Percentiles rank a stretch among this genome's conserved stretches.
Conservation (phyloP, 2,888 invertebrate genomes). For the Sisyra nigra region DNA sequence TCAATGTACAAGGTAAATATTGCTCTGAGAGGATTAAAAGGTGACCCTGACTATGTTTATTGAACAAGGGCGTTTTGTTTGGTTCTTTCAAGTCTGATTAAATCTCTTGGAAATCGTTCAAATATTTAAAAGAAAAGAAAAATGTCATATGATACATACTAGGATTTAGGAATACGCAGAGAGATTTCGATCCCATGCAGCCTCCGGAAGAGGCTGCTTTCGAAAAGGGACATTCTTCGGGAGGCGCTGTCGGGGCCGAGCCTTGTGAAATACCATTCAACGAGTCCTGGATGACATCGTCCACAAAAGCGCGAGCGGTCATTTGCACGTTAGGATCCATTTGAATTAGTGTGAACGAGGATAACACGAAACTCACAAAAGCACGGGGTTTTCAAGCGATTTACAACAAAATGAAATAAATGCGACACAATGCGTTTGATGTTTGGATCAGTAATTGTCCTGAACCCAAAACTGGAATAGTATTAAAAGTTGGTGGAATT, state of each 20-base stretch:
- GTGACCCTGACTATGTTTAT: no score
- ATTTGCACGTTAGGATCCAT: conserved; percentile 17
- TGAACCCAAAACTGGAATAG: conserved; percentile 8
- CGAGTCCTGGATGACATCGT: conserved; percentile 23
- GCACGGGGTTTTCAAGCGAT: conserved; percentile 1
- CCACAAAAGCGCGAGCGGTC: conserved; percentile 22
- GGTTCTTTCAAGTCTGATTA: no score
- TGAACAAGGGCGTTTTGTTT: no score
- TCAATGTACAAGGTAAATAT: no score
- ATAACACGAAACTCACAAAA: no score
- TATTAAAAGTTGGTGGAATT: conserved; percentile 11
- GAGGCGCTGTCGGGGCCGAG: neutral
- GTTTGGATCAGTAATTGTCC: conserved; percentile 8
- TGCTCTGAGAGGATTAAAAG: no score
- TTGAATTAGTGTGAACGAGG: no score
- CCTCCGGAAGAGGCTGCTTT: conserved; percentile 9
- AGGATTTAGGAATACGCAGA: conserved; percentile 33
- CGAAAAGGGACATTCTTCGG: neutral
- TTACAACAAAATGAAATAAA: conserved; percentile 7
- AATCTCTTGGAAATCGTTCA: no score
- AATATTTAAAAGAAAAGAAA: no score
- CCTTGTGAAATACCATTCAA: conserved; percentile 16
- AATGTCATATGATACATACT: no score
- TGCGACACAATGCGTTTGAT: conserved; percentile 9
- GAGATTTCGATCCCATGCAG: conserved; percentile 22